These are phyloP conservation scores for Drosophila willistoni DNA, from an alignment of 1,140 invertebrate genomes.

Conservation along the genomic window DNA sequence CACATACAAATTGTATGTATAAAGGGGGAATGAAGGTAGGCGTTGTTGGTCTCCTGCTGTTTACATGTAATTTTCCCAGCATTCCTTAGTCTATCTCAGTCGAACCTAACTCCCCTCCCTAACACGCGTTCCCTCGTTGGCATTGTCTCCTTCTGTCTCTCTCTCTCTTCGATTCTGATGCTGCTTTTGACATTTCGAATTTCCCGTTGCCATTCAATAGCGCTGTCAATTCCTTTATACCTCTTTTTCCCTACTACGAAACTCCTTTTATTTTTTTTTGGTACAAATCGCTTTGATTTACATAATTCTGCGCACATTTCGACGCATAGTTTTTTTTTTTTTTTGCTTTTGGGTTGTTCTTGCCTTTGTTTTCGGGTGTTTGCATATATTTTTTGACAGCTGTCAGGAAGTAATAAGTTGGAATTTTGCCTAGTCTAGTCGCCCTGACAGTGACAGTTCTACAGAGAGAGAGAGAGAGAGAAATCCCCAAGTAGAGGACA, in stretches of 20 bases:
- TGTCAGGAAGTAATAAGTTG: constrained; percentile 82
- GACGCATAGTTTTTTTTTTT: constrained; percentile 69
- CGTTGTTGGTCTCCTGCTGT: constrained; percentile 63
- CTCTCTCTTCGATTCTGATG: constrained; percentile 3
- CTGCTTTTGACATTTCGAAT: constrained; percentile 72
- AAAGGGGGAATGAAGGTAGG: constrained; percentile 23
- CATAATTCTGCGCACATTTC: constrained; percentile 76
- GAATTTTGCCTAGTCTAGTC: constrained; percentile 66
- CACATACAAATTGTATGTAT: not conserved
- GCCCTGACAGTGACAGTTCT: constrained; percentile 73
- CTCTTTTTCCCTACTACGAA: constrained; percentile 41
- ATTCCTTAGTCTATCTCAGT: constrained; percentile 19
- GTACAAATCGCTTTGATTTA: constrained; percentile 81
- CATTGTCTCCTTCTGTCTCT: not conserved
- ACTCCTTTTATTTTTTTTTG: constrained; percentile 48
- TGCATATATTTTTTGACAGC: constrained; percentile 81
- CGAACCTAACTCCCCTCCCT: not conserved
- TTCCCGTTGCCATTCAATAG: constrained; percentile 48
- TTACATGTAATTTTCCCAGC: constrained; percentile 77
- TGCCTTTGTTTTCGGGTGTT: constrained; percentile 52
- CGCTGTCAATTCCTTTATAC: constrained; percentile 67
- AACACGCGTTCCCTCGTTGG: not conserved
- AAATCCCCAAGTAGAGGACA: constrained; percentile 54
- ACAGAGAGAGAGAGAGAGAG: constrained; percentile 1
- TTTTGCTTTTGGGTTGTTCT: too few relatives aligned